Conservation (phyloP, 2,888 invertebrate genomes). For the Tenthredo scrophulariae region DNA sequence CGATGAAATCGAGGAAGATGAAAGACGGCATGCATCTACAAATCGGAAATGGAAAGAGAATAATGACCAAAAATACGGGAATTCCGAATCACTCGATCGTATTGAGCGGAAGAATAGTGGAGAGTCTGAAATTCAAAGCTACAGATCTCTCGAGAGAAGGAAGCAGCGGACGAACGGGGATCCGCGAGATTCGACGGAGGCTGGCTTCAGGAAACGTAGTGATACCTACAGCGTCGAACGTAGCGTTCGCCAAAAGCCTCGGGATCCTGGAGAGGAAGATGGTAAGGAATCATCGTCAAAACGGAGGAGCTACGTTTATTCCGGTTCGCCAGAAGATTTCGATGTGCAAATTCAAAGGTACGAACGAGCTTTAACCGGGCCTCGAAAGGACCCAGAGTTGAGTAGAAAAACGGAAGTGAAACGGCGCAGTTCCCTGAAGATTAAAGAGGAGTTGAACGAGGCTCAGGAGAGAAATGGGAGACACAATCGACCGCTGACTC, state of each 20-base stretch:
- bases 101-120: background rate
- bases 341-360: slow-evolving; percentile 69
- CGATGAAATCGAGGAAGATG: background rate
- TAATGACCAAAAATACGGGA: slow-evolving; percentile 3
- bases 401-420: slow-evolving; percentile 57
- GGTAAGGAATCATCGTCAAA: slow-evolving; percentile 52
- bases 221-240: slow-evolving; percentile 40
- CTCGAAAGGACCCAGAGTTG: slow-evolving; percentile 63
- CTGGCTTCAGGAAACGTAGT: slow-evolving; percentile 52
- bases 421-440: slow-evolving; percentile 60
- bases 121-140: slow-evolving; percentile 5
- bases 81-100: slow-evolving; percentile 1
- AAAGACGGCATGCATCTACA: background rate
- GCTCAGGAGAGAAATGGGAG: slow-evolving; percentile 60
- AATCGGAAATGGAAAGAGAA: slow-evolving; percentile 34
- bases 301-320: slow-evolving; percentile 62
- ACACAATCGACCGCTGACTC: slow-evolving; percentile 71
- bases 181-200: slow-evolving; percentile 52
- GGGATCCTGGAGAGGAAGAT: background rate
- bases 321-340: slow-evolving; percentile 66
- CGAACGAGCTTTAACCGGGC: slow-evolving; percentile 63
- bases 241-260: slow-evolving; percentile 29
- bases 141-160: slow-evolving; percentile 50
- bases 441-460: slow-evolving; percentile 56
- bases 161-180: slow-evolving; percentile 58